Evolutionary conservation across 2,113 vertebrate species (phyloP).

Genomic region (Salminus brasiliensis): DNA sequence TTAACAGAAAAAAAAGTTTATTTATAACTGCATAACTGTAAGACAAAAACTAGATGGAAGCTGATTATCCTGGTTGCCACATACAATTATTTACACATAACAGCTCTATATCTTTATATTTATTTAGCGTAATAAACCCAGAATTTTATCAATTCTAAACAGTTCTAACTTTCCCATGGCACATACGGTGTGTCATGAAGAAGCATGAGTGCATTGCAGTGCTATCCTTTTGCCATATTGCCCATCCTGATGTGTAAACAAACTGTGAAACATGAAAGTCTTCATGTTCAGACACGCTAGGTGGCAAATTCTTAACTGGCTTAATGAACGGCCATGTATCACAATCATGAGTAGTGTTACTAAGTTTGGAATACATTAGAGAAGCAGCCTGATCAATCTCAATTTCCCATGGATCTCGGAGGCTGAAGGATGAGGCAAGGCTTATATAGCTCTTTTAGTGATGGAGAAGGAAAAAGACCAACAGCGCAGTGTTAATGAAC

Average conservation of each 20-base stretch:
- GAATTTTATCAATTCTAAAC: no score
- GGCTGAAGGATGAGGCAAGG: slow-evolving; percentile 19
- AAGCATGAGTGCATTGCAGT: no score
- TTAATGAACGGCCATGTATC: slow-evolving; percentile 24
- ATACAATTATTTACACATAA: no score
- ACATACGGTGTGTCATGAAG: no score
- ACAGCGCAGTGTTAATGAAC: slow-evolving; percentile 18
- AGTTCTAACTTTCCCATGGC: no score
- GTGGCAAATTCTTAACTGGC: neutral
- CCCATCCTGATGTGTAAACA: neutral
- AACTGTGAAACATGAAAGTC: neutral
- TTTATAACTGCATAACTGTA: no score
- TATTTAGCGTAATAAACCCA: no score
- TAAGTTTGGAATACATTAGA: slow-evolving; percentile 23
- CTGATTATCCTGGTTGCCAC: no score
- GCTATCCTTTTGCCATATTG: neutral
- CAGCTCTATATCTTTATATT: no score
- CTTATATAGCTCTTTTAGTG: slow-evolving; percentile 4
- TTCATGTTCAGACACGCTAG: neutral
- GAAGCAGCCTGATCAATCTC: slow-evolving; percentile 33
- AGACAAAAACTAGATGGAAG: no score
- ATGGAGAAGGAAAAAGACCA: slow-evolving; percentile 12
- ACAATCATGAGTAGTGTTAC: slow-evolving; percentile 31
- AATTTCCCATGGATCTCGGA: slow-evolving; percentile 27
- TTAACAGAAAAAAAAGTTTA: no score